Evolutionary conservation across 2,888 invertebrate species (phyloP).

Genomic region (Dermolepida albohirtum): DNA sequence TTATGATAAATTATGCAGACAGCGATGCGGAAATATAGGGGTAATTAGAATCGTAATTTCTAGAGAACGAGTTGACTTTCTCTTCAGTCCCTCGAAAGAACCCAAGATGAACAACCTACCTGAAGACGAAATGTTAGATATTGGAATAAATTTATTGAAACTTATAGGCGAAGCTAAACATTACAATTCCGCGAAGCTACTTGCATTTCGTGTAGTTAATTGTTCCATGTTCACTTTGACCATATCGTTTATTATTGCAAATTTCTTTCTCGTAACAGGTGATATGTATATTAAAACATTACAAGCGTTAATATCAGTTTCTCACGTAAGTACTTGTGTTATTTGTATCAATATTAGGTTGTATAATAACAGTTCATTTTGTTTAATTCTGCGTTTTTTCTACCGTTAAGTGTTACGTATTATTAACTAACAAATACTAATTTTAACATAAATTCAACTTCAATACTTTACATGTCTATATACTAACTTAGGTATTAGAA

Average conservation of each 20-base stretch:
- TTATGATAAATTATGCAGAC: too few relatives aligned
- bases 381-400: too few relatives aligned
- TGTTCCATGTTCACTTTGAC: neutral
- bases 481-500: too few relatives aligned
- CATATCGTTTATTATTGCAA: neutral
- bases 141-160: neutral
- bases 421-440: too few relatives aligned
- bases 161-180: slow-evolving; percentile 1
- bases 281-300: slow-evolving; percentile 4
- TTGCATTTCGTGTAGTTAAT: neutral
- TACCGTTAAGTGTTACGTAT: too few relatives aligned
- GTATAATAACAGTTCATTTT: too few relatives aligned
- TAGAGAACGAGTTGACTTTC: too few relatives aligned
- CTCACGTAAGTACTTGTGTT: neutral
- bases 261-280: slow-evolving; percentile 3
- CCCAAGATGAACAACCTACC: neutral
- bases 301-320: neutral
- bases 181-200: neutral
- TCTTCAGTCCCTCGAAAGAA: neutral
- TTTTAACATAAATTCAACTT: too few relatives aligned
- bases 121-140: neutral
- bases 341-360: too few relatives aligned
- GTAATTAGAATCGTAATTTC: too few relatives aligned
- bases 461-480: too few relatives aligned
- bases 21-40: too few relatives aligned